phyloP scores from a whole-genome alignment of 2,797 vertebrate species.

The Thunnus albacares region DNA sequence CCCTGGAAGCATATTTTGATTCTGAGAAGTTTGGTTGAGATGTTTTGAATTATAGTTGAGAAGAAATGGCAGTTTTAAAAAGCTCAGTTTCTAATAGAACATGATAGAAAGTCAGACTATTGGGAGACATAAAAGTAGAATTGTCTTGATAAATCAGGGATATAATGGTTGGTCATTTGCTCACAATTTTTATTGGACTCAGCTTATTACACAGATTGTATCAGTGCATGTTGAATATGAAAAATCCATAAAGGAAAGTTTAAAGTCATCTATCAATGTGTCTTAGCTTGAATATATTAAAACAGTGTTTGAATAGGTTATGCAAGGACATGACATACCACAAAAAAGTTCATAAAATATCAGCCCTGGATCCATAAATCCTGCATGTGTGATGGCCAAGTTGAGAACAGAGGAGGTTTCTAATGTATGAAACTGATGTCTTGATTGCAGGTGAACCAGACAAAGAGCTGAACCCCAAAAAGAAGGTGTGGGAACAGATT shows the following conservation, averaged over 20 bases:
- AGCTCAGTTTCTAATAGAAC: conserved; percentile 35
- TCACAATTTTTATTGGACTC: conserved; percentile 36
- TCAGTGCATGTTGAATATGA: conserved; percentile 9
- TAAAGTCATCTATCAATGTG: conserved; percentile 21
- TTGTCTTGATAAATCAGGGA: conserved; percentile 31
- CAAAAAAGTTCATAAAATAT: conserved; percentile 10
- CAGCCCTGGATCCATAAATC: conserved; percentile 3
- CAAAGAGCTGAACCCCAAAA: conserved; percentile 98
- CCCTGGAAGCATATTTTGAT: conserved; percentile 39
- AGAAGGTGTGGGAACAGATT: conserved; percentile 99
- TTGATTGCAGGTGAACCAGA: conserved; percentile 92
- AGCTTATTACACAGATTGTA: conserved; percentile 6
- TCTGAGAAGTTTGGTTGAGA: conserved; percentile 43
- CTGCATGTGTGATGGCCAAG: conserved; percentile 17
- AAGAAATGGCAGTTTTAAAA: conserved; percentile 54
- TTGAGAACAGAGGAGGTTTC: not conserved
- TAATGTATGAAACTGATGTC: conserved; percentile 16
- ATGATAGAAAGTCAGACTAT: conserved; percentile 33
- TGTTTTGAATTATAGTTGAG: conserved; percentile 62
- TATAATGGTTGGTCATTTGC: conserved; percentile 30
- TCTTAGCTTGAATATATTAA: conserved; percentile 12
- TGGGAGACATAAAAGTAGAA: conserved; percentile 45
- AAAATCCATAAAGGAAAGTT: conserved; percentile 24
- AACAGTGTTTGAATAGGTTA: conserved; percentile 14
- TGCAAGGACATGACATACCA: conserved; percentile 11